Conservation (phyloP, 2,797 vertebrate species). For the Gadopsis bispinosus region DNA sequence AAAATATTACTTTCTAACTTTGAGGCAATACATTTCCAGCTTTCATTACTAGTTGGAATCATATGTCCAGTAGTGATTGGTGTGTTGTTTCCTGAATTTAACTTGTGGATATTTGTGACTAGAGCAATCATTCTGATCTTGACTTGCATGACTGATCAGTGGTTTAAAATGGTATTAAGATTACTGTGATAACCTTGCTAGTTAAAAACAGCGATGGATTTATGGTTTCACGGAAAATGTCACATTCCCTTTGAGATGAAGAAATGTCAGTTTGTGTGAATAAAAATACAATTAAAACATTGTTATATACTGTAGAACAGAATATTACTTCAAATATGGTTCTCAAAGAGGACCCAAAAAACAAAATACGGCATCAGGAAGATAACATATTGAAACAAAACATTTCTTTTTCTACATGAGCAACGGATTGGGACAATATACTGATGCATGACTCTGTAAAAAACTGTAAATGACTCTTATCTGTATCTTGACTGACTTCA, state of each 20-base stretch:
- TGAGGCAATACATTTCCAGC: background rate
- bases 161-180: conserved; percentile 22
- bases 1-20: conserved; percentile 9
- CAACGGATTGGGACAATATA: too few relatives aligned
- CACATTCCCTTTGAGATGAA: background rate
- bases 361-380: background rate
- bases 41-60: background rate
- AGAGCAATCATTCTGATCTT: conserved; percentile 35
- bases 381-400: background rate
- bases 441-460: background rate
- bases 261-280: background rate
- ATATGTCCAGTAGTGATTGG: background rate
- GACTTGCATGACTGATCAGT: conserved; percentile 31
- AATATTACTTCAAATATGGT: background rate
- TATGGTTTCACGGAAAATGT: background rate
- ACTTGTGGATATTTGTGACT: conserved; percentile 2
- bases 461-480: conserved; percentile 7
- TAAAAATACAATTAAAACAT: background rate
- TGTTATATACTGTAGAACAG: background rate
- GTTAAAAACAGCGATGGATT: conserved; percentile 7
- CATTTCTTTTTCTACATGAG: background rate
- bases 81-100: background rate
- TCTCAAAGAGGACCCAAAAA: background rate
- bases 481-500: conserved; percentile 12
- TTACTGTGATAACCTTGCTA: background rate